Evolutionary conservation across 92 coral and sea anemone species (phyloP), one percentile per base, ranked within the genome.

Genomic region (Epizoanthus stellaris): DNA sequence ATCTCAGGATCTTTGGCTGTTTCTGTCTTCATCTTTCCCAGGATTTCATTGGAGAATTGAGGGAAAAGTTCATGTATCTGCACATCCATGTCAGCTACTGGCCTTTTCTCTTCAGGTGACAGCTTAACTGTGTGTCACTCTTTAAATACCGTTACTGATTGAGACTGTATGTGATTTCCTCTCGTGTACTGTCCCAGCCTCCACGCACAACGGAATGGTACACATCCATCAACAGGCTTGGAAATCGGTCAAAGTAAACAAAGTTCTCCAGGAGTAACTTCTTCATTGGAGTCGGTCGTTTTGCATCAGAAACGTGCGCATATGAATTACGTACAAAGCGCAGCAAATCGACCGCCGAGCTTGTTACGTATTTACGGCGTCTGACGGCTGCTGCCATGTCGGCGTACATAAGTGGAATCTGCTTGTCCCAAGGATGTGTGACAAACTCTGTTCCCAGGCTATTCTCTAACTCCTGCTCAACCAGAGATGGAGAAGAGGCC

Each of bases 151-250:
- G 65, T 3, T 60, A 60, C n/a, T 19, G 19, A 60, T 60, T 60
- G 0, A 16, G 65, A 60, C 19, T 25, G 40, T 49, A 67, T 17
- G 34, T 23, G 71, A 67, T 67, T 67, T 67, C 71, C 23, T 20
- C 71, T 67, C 71, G 45, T 53, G 20, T 21, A 2, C 11, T 7
- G 38, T 87, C 87, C 90, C 90, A 87, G 10, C 90, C 83, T 59
- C 73, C 53, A 21, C 56, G 20, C 49, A 59, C 76, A 11, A 84
- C 79, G 39, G 79, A 60, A 43, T 65, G 75, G 80, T 84, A 88
- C 40, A 84, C 88, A 52, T 75, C 91, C 58, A 88, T 88, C 62
- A 88, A 57, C 43, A 88, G 91, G 19, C 19, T 6, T 5, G 91
- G 91, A 67, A 82, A 88, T 10, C 66, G 16, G 10, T 84, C 75